Base-by-base conservation (phyloP, 2,888 invertebrate genomes). In the Tetramorium bicarinatum region DNA sequence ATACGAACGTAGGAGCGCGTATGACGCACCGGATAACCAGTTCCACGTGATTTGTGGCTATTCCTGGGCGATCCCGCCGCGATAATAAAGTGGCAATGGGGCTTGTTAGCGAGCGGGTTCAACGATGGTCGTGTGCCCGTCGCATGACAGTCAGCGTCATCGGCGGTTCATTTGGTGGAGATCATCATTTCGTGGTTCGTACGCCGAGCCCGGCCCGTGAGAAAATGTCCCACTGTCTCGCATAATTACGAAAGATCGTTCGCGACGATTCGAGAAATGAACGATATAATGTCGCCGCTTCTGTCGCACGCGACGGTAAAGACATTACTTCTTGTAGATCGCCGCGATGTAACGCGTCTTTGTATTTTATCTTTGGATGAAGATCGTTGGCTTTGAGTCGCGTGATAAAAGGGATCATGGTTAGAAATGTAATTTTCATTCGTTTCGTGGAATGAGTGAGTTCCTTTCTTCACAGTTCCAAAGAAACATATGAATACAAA, bases 11-110 rank as follows among this genome's bases (percentile, higher is more conserved):
- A 91, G 88, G 87, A 88, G 89, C 87, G 88, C 76, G 89, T 89
- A 90, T 89, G 90, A 91, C 89, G 89, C 90, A 89, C 86, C 85
- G 89, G 87, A 92, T 92, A 93, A 93, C 93, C 93, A 93, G 93
- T 94, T 94, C 90, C 89, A 87, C 90, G 91, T 94, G 94, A 94
- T 94, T 94, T 94, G 94, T 93, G 91, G 92, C 93, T 93, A 93
- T 93, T 93, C 93, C 91, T 91, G 92, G 89, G 89, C 91, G 94
- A 94, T 94, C 92, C 88, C 88, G 87, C 89, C 88, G 92, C 92
- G 94, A 94, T 94, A 94, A 93, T 94, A 94, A 93, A 94, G 94
- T 94, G 94, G 94, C 94, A 94, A 94, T 94, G 93, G 93, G 92
- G 92, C 94, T 94, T 94, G 94, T 94, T 94, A 94, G 93, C 91